Evolutionary conservation across 2,888 invertebrate species (phyloP), one percentile per base, ranked within the genome.

Genomic region (Ectemnius cavifrons): DNA sequence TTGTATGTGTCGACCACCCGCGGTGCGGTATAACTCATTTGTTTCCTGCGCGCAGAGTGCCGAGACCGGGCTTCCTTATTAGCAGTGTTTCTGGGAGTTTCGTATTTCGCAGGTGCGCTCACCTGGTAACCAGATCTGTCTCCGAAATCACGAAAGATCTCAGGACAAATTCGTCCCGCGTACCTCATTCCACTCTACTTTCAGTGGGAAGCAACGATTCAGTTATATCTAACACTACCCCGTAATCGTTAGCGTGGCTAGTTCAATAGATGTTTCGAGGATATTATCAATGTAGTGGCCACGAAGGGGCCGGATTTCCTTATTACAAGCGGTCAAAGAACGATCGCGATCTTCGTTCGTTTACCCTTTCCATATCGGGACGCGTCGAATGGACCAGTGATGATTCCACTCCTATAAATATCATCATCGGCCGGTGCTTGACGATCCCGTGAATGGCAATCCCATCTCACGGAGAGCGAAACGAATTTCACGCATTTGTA

Each of bases 251-350:
- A 37, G 37, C 37, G 37, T 1, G 23, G 23, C 23, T 23, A 23
- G 23, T 2, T 3, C 23, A 23, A 37, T 37, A 37, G 37, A 37
- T 11, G 37, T 37, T 6, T 37, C 70, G 78, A 80, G 84, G 83
- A 84, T 87, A 88, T 88, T 82, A 87, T 88, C 85, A 85, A 87
- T 87, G 87, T 84, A 83, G 83, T 80, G 80, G 82, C 80, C 78
- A 75, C 63, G 67, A 66, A 74, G 77, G 69, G 71, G 63, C 63
- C 63, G 65, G 66, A 73, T 75, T 84, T 84, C 74, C 68, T 80
- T 72, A 77, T 82, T 77, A 66, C 70, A 47, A 65, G 56, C 59
- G 49, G 67, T 23, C 60, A 5, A 59, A 66, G 6, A 16, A 58
- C 47, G 73, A 63, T 74, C 63, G 37, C 63, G 56, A 68, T 58